Evolutionary conservation across 2,113 vertebrate species (phyloP).

Genomic region (Tachuris rubrigastra): DNA sequence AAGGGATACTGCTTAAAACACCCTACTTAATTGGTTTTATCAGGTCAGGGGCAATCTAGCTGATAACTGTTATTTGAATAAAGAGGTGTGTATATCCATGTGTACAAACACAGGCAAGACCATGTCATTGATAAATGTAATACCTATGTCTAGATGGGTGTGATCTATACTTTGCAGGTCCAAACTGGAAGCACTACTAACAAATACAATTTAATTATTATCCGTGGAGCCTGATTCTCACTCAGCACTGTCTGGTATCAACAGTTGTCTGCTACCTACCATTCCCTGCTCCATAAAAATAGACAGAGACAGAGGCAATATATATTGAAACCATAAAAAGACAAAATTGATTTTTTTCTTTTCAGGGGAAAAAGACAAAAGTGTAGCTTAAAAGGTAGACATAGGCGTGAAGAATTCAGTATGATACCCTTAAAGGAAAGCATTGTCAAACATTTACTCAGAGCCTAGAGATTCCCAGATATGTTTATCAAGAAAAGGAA

Average conservation of each 20-base stretch:
- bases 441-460: not conserved
- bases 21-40: not conserved
- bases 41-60: rapidly evolving
- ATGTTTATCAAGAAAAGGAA: not conserved
- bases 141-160: not conserved
- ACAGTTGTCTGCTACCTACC: not conserved
- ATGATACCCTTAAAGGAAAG: not conserved
- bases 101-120: not conserved
- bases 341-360: not conserved
- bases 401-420: not conserved
- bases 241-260: not conserved
- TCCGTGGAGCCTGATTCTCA: not conserved
- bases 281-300: not conserved
- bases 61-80: not conserved
- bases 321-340: not conserved
- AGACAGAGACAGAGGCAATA: not conserved
- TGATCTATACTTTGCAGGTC: not conserved
- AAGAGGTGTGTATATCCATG: not conserved
- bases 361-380: not conserved
- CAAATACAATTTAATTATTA: not conserved
- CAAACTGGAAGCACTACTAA: not conserved
- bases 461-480: not conserved
- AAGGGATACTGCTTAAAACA: not conserved
- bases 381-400: not conserved
- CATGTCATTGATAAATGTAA: not conserved